Percentiles rank a stretch among this genome's conserved stretches.
Evolutionary conservation across 1,140 invertebrate genomes (phyloP).

Genomic region (Propsilocerus akamusi): DNA sequence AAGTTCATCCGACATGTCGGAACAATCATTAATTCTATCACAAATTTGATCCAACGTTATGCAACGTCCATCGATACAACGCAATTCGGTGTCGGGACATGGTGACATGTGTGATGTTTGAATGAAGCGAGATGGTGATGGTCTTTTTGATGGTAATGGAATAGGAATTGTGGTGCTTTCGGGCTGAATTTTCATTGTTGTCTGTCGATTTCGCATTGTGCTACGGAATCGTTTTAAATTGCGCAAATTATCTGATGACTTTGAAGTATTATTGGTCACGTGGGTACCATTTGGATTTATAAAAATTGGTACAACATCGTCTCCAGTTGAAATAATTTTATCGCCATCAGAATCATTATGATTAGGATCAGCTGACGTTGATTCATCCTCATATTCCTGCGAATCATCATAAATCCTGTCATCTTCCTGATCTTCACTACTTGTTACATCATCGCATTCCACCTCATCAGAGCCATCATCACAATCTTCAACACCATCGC

Average conservation of each 20-base stretch:
- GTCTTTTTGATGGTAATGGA: neutral
- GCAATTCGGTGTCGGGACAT: slow-evolving; percentile 32
- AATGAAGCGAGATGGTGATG: neutral
- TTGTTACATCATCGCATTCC: slow-evolving; percentile 24
- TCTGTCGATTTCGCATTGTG: slow-evolving; percentile 6
- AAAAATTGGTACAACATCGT: slow-evolving; percentile 2
- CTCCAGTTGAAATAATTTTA: neutral
- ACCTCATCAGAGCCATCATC: slow-evolving; percentile 59
- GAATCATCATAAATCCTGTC: slow-evolving; percentile 14
- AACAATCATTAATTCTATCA: slow-evolving; percentile 22
- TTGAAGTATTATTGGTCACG: slow-evolving; percentile 10
- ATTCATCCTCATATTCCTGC: slow-evolving; percentile 6
- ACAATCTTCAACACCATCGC: slow-evolving; percentile 69
- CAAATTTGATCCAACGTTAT: slow-evolving; percentile 39
- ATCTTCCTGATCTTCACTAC: slow-evolving; percentile 12
- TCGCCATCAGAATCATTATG: slow-evolving; percentile 17
- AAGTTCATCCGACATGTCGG: neutral
- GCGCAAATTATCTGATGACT: no score
- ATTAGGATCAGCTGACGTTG: slow-evolving; percentile 16
- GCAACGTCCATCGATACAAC: slow-evolving; percentile 39
- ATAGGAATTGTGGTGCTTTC: neutral
- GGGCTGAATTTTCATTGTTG: neutral
- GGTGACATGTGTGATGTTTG: slow-evolving; percentile 24
- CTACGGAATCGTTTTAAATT: slow-evolving; percentile 9
- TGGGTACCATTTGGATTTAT: slow-evolving; percentile 14